Base-by-base conservation (phyloP, 1,140 invertebrate genomes). In the Drosophila lowei region DNA sequence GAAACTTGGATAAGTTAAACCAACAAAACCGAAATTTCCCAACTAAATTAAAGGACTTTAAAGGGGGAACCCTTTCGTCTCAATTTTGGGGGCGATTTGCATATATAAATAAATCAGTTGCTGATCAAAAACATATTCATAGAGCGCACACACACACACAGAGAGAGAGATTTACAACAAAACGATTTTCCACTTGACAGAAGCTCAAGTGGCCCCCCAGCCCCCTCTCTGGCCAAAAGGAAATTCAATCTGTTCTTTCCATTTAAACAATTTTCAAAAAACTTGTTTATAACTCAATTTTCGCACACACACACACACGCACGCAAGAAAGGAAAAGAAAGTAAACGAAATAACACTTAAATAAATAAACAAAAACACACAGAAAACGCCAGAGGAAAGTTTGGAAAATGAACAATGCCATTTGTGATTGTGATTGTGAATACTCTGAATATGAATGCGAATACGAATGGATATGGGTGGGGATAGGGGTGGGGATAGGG, bases 171-270 rank as follows among this genome's bases (percentile, higher is more conserved):
- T 30, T 16, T 48, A 68, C 65, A 86, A 86, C 83, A 88, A 86
- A 86, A 88, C 83, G 83, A 86, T 86, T 86, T 86, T 86, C 83
- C 83, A 86, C 83, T 86, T 88, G 83, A 86, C 83, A 86, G 83
- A 72, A 78, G 83, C 83, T 86, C 74, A 86, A 86, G 83, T 88
- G 83, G 74, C 81, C 84, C 61, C 62, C 72, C 63, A 8, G 8
- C 28, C 28, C 28, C 1, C 34, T 30, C 28, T 2, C 52, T 56
- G 30, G 25, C 16, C 54, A 44, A 53, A 28, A 64, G 81, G 68
- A 81, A 81, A 85, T 81, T 85, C 81, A 86, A 86, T 86, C 81
- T 86, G 81, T 75, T 86, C 77, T 76, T 88, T 86, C 83, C 83
- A 88, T 86, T 86, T 86, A 86, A 86, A 88, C 83, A 86, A 86